phyloP scores from a whole-genome alignment of 2,888 invertebrate genomes.

The Bibio marci region DNA sequence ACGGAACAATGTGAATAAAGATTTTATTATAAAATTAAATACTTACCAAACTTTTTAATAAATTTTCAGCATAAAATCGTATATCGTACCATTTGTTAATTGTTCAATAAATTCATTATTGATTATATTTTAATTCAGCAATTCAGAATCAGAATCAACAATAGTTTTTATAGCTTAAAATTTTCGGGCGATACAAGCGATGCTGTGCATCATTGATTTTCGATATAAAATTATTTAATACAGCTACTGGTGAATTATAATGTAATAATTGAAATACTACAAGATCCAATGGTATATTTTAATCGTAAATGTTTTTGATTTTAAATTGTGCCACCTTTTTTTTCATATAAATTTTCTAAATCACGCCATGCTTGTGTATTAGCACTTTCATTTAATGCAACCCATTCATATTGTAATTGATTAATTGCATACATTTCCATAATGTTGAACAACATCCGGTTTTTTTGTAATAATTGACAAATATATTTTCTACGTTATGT shows the following conservation, averaged over 20 bases:
- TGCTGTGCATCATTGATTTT: conserved; percentile 22
- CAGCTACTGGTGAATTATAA: conserved; percentile 22
- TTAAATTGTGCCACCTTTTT: conserved; percentile 22
- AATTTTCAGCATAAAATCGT: no score
- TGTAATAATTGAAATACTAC: conserved; percentile 21
- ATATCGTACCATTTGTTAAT: no score
- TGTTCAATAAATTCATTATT: no score
- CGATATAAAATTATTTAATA: conserved; percentile 23
- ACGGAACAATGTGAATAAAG: no score
- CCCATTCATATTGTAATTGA: conserved; percentile 51
- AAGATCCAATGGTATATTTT: conserved; percentile 23
- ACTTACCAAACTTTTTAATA: no score
- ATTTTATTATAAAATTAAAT: no score
- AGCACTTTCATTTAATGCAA: conserved; percentile 37
- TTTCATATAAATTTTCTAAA: conserved; percentile 16
- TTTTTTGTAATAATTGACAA: conserved; percentile 48
- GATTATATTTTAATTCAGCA: conserved; percentile 23
- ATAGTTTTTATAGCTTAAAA: conserved; percentile 24
- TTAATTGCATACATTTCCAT: conserved; percentile 31
- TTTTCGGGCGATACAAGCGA: conserved; percentile 19
- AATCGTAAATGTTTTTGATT: conserved; percentile 26
- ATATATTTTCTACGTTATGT: conserved; percentile 56
- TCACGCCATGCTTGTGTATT: conserved; percentile 25
- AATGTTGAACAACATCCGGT: conserved; percentile 54
- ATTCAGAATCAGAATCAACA: conserved; percentile 27